These are phyloP conservation scores for Enoplosus armatus DNA, from an alignment of 2,797 vertebrate species.

Conservation along the genomic window DNA sequence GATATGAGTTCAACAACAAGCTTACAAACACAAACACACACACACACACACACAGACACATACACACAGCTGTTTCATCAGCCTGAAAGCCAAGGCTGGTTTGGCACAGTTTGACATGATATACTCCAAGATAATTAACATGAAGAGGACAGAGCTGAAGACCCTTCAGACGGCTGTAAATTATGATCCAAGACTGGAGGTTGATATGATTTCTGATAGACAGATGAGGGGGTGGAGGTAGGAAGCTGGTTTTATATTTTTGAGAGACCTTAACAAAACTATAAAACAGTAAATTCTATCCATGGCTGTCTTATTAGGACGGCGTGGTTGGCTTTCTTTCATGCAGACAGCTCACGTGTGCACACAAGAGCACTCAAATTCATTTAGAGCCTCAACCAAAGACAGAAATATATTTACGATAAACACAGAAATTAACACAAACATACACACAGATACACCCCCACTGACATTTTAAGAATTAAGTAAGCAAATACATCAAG, in stretches of 20 bases:
- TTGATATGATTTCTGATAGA: slow-evolving; percentile 43
- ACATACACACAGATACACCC: not conserved
- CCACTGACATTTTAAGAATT: not conserved
- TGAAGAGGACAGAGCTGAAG: slow-evolving; percentile 28
- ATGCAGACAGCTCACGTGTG: slow-evolving; percentile 33
- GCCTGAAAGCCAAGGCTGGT: slow-evolving; percentile 56
- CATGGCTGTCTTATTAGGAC: slow-evolving; percentile 22
- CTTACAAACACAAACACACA: not conserved
- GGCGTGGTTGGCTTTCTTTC: slow-evolving; percentile 47
- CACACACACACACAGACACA: slow-evolving; percentile 8
- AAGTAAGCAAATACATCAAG: slow-evolving; percentile 4
- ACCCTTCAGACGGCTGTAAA: slow-evolving; percentile 40
- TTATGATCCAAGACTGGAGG: slow-evolving; percentile 18
- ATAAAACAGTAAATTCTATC: slow-evolving; percentile 70
- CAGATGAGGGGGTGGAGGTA: slow-evolving; percentile 24
- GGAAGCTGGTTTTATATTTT: slow-evolving; percentile 61
- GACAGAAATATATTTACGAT: not conserved
- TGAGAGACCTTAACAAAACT: slow-evolving; percentile 63
- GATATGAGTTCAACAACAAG: slow-evolving; percentile 32
- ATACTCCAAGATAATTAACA: slow-evolving; percentile 39
- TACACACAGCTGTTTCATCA: slow-evolving; percentile 33
- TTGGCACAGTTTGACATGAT: slow-evolving; percentile 46
- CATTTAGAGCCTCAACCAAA: not conserved
- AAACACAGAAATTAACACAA: not conserved
- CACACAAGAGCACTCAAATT: not conserved